A percentile compares a stretch with the other conserved stretches of the same genome.
Evolutionary conservation across 2,113 vertebrate genomes (phyloP).

Genomic region (Colistium nudipinnis): DNA sequence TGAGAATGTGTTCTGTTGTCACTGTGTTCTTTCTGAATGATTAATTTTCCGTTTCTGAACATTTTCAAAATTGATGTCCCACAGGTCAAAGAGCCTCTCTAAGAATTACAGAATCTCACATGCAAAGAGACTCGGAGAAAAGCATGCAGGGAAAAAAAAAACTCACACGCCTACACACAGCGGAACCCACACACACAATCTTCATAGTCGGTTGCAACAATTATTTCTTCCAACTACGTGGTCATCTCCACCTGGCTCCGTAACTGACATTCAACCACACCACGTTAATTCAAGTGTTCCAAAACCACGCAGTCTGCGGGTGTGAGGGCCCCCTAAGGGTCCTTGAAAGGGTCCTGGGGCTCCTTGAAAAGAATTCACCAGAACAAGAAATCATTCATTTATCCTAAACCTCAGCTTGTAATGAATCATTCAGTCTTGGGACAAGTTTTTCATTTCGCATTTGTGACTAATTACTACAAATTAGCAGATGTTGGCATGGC

Average conservation of each 20-base stretch:
- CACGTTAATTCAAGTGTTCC: conserved; percentile 53
- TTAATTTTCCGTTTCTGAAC: conserved; percentile 62
- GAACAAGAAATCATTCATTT: background rate
- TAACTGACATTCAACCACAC: conserved; percentile 24
- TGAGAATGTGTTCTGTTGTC: conserved; percentile 62
- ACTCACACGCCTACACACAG: background rate
- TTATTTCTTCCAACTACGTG: conserved; percentile 69
- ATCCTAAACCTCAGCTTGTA: too few relatives aligned
- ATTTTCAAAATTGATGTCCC: conserved; percentile 46
- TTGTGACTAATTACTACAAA: background rate
- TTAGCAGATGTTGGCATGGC: background rate
- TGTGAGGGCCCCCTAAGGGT: background rate
- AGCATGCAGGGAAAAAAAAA: conserved; percentile 13
- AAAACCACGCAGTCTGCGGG: conserved; percentile 12
- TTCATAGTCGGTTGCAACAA: conserved; percentile 61
- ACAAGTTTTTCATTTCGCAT: background rate
- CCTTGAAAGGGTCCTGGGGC: background rate
- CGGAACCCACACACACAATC: conserved; percentile 44
- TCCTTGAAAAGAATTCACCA: background rate
- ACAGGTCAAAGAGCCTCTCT: conserved; percentile 73
- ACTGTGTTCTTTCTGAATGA: conserved; percentile 71
- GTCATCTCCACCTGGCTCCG: conserved; percentile 47
- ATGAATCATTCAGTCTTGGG: background rate
- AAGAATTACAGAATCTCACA: conserved; percentile 65
- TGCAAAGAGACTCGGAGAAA: conserved; percentile 57